Conservation (phyloP, 2,797 vertebrate species). For the Myotis vivesi region DNA sequence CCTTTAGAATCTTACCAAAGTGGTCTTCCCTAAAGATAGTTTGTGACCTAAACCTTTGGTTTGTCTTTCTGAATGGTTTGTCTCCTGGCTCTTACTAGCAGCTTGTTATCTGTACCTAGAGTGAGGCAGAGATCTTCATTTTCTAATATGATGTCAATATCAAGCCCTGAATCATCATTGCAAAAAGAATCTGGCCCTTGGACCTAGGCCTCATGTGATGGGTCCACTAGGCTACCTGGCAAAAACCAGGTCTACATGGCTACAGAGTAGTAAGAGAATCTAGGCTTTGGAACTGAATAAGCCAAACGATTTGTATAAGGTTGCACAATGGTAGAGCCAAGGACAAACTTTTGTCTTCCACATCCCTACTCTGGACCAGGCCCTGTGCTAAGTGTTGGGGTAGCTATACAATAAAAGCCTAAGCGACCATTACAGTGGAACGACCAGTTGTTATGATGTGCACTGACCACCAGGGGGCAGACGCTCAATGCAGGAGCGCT, state of each 20-base stretch:
- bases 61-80: neutral
- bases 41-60: neutral
- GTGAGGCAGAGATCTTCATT: neutral
- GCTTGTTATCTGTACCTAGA: neutral
- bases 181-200: constrained; percentile 20
- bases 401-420: neutral
- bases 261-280: neutral
- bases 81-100: neutral
- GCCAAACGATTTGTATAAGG: neutral
- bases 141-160: neutral
- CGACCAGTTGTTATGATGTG: no score
- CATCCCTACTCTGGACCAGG: neutral
- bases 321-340: neutral
- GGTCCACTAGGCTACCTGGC: neutral
- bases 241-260: neutral
- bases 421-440: no score
- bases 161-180: neutral
- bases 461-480: no score
- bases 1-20: constrained; percentile 14
- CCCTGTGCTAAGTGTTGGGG: neutral
- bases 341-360: neutral
- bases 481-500: no score
- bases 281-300: neutral
- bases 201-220: neutral
- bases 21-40: neutral